Conservation (phyloP, 2,888 invertebrate species). For the Luperina nickerlii region DNA sequence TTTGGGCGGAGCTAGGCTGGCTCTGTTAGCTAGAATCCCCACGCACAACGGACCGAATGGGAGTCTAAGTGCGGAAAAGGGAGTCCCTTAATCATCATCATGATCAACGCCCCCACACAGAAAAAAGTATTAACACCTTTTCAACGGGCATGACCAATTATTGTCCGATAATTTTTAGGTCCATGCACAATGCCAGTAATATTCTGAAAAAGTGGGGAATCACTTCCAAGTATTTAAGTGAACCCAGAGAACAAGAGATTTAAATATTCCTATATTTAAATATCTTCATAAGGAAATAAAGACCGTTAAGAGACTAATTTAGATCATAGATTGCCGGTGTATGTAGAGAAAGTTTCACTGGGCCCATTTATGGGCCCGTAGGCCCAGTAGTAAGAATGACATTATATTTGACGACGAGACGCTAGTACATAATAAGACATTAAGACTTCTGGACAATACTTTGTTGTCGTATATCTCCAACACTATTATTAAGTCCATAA, state of each 20-base stretch:
- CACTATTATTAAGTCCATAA: not conserved
- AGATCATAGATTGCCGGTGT: slow-evolving; percentile 19
- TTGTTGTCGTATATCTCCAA: not conserved
- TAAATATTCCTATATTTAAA: not conserved
- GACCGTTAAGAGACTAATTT: slow-evolving; percentile 14
- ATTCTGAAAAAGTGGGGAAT: not conserved
- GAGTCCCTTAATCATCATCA: not conserved
- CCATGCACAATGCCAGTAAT: not conserved
- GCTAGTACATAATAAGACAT: not conserved
- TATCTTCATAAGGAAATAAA: not conserved
- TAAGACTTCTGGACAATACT: not conserved
- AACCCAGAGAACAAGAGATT: not conserved
- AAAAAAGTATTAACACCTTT: not conserved
- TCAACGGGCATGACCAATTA: not conserved
- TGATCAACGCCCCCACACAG: not conserved
- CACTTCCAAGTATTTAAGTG: not conserved
- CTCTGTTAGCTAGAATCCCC: too few relatives aligned
- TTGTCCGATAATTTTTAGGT: too few relatives aligned
- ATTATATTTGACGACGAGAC: not conserved
- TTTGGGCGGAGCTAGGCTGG: too few relatives aligned
- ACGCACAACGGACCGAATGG: too few relatives aligned
- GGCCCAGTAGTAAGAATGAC: not conserved
- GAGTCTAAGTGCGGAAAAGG: too few relatives aligned
- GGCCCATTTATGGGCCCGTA: not conserved
- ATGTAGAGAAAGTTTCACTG: slow-evolving; percentile 17